Percentiles rank a stretch among this genome's conserved stretches.
Evolutionary conservation across 2,797 vertebrate genomes (phyloP).

Genomic region (Sorex maritimensis): DNA sequence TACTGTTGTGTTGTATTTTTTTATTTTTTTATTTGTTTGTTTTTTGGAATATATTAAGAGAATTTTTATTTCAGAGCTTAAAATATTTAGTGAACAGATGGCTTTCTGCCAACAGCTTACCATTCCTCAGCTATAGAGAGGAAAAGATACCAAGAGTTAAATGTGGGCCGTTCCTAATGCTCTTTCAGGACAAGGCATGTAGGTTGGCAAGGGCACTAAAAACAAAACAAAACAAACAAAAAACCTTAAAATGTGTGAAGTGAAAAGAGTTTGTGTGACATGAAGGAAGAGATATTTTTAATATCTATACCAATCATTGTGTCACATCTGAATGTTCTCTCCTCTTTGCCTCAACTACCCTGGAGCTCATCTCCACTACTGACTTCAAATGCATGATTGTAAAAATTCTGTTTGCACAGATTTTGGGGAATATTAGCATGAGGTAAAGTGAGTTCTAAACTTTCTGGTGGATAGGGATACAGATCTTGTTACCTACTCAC

Average conservation of each 20-base stretch:
- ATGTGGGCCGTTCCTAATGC: constrained; percentile 33
- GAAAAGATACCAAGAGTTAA: constrained; percentile 50
- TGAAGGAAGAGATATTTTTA: background rate
- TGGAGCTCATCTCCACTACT: no score
- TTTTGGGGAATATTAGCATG: no score
- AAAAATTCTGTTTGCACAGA: no score
- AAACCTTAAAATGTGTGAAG: background rate
- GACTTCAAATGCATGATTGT: no score
- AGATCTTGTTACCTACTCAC: no score
- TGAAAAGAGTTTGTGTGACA: background rate
- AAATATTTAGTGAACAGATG: constrained; percentile 88
- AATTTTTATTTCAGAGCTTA: constrained; percentile 83
- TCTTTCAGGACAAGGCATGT: background rate
- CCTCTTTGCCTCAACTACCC: no score
- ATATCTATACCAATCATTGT: no score
- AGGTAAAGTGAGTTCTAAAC: no score
- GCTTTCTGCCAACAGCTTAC: constrained; percentile 83
- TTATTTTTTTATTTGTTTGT: constrained; percentile 21
- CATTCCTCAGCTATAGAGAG: constrained; percentile 59
- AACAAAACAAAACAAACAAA: no score
- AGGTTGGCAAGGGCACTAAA: no score
- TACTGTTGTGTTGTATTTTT: constrained; percentile 41
- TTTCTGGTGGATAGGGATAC: no score
- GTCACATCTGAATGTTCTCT: no score
- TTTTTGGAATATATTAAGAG: constrained; percentile 71